Conservation (phyloP, 2,888 invertebrate genomes). For the Elysia crispata region DNA sequence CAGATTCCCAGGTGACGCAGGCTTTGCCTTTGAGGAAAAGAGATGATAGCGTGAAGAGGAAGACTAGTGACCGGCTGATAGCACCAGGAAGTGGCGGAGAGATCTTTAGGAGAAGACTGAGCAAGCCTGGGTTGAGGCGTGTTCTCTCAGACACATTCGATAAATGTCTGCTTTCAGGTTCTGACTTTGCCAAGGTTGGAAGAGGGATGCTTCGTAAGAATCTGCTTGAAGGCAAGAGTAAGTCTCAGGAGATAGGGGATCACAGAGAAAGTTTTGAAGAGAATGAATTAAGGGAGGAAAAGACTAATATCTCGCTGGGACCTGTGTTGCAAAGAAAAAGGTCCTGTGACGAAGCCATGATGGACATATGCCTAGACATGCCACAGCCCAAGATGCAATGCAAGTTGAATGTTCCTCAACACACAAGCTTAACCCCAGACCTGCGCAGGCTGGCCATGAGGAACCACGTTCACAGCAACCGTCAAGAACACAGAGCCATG, state of each 20-base stretch:
- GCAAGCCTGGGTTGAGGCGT: slow-evolving; percentile 41
- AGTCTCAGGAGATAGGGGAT: slow-evolving; percentile 23
- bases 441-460: slow-evolving; percentile 18
- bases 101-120: slow-evolving; percentile 27
- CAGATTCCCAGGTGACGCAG: too few relatives aligned
- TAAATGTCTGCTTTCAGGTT: slow-evolving; percentile 27
- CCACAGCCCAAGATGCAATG: neutral
- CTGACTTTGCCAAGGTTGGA: neutral
- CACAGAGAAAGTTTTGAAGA: neutral
- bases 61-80: slow-evolving; percentile 10
- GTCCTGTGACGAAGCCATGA: slow-evolving; percentile 2
- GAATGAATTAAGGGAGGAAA: neutral
- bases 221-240: slow-evolving; percentile 33
- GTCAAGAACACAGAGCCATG: too few relatives aligned
- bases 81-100: slow-evolving; percentile 37
- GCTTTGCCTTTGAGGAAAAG: slow-evolving; percentile 5
- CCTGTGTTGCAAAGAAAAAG: slow-evolving; percentile 20
- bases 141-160: slow-evolving; percentile 48
- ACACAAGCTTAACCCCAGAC: slow-evolving; percentile 39
- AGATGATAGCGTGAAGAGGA: slow-evolving; percentile 14
- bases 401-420: neutral
- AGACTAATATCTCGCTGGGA: neutral
- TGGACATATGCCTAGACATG: neutral
- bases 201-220: neutral
- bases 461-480: neutral